phyloP scores from a whole-genome alignment of 2,113 vertebrate species.

The Python bivittatus region DNA sequence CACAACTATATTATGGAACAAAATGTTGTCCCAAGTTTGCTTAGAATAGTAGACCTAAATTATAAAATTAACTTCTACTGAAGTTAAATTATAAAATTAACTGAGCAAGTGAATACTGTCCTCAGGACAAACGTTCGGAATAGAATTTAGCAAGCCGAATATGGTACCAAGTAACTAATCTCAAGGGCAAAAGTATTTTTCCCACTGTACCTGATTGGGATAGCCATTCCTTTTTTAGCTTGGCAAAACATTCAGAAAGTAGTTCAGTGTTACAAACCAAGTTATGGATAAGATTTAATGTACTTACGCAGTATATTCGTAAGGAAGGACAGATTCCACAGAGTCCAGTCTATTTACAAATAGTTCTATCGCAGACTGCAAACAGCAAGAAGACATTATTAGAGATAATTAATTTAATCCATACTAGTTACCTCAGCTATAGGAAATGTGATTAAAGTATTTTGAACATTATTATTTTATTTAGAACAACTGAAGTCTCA shows the following conservation, averaged over 20 bases:
- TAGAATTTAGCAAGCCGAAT: background rate
- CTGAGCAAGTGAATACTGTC: background rate
- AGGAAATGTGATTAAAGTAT: background rate
- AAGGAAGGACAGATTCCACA: slow-evolving; percentile 97
- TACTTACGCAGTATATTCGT: slow-evolving; percentile 97
- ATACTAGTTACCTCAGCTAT: background rate
- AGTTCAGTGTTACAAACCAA: slow-evolving; percentile 11
- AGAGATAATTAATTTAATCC: background rate
- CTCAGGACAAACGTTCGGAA: background rate
- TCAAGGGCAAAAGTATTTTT: background rate
- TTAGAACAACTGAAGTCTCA: background rate
- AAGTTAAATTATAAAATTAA: background rate
- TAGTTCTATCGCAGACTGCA: slow-evolving; percentile 85
- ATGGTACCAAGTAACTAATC: background rate
- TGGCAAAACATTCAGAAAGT: background rate
- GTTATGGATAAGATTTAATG: slow-evolving; percentile 1
- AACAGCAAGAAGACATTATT: slow-evolving; percentile 56
- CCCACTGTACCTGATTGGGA: background rate
- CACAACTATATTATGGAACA: background rate
- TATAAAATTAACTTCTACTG: background rate
- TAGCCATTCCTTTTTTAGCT: background rate
- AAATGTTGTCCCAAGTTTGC: background rate
- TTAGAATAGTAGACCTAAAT: background rate
- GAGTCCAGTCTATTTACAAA: slow-evolving; percentile 99
- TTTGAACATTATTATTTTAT: background rate